phyloP scores from a whole-genome alignment of 2,797 vertebrate species.

The Cheirogaleus major region DNA sequence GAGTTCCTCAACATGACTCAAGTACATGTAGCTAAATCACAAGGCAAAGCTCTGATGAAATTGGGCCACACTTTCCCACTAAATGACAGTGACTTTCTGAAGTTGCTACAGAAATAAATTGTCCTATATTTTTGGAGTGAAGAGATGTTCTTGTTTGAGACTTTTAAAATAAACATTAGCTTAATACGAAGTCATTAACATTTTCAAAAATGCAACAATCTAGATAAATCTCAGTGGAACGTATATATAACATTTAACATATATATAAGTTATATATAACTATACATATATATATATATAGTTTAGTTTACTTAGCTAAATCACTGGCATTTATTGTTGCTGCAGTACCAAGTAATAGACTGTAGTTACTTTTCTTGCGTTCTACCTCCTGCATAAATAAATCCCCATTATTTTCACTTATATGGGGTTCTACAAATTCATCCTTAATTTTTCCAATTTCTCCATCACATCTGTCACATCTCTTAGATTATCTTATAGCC shows the following conservation, averaged over 20 bases:
- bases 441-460: neutral
- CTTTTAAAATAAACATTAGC: constrained; percentile 21
- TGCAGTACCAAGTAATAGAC: neutral
- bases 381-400: neutral
- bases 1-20: neutral
- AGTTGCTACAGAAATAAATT: neutral
- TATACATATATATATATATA: neutral
- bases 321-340: neutral
- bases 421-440: neutral
- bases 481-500: neutral
- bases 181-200: constrained; percentile 45
- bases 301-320: neutral
- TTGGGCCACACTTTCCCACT: neutral
- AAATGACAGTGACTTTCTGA: neutral
- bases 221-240: neutral
- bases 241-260: neutral
- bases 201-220: neutral
- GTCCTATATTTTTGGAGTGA: neutral
- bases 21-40: neutral
- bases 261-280: neutral
- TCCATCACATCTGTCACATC: neutral
- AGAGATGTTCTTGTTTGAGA: neutral
- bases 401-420: neutral
- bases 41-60: neutral
- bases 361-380: neutral